Evolutionary conservation across 1,140 invertebrate species (phyloP), one percentile per base, ranked within the genome.

Genomic region (Drosophila pseudoobscura): DNA sequence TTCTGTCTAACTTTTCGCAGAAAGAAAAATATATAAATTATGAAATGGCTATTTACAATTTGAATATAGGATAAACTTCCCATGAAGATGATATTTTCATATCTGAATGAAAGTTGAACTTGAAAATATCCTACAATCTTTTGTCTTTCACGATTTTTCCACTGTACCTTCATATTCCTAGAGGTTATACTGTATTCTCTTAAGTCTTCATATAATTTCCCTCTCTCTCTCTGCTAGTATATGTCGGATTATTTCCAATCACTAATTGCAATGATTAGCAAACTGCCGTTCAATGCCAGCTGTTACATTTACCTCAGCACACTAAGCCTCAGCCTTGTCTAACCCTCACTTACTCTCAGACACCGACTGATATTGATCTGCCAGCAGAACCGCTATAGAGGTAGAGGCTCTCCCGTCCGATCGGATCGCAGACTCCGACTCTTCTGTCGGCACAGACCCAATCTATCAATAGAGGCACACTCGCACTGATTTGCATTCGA

Each of bases 401-500:
- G 31, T 9, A 31, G 31, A 31, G 31, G 31, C 31, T 31, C 47
- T 60, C 61, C 3, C 31, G 22, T n/a, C 39, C 22, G 41, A 39
- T 20, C 35, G 26, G 29, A 50, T 46, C 11, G 11, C 35, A 39
- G 35, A 39, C 35, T 39, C 73, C 68, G 51, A 45, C 73, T 56
- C 51, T 15, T 55, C 68, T 62, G 45, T 53, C 60, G 24, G 24
- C 24, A 26, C 24, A 26, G 24, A 26, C 24, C 59, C 77, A 78
- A 77, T 57, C 61, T 57, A 70, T 87, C 80, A 83, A 83, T 78
- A 78, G 69, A 59, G 35, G 11, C 35, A 13, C 68, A 75, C 60
- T 78, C 58, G 69, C 59, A 74, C 52, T 79, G 75, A 88, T 88
- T 88, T 88, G 83, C 79, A 88, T 88, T 88, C 72, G 83, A 88